Conservation (phyloP, 2,113 vertebrate species). For the Myodes glareolus region DNA sequence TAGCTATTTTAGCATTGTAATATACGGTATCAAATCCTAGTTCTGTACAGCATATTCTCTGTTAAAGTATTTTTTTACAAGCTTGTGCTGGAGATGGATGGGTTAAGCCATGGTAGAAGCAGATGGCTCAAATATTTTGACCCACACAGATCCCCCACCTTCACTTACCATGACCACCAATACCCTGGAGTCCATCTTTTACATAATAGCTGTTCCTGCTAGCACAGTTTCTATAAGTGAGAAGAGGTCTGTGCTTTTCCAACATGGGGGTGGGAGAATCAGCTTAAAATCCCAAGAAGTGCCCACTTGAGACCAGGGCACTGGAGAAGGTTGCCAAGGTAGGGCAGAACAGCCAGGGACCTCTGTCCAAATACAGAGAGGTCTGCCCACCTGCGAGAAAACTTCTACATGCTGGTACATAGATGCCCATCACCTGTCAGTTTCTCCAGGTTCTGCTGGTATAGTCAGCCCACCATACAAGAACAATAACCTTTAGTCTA, state of each 20-base stretch:
- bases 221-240: not conserved
- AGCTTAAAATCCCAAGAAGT: not conserved
- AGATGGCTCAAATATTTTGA: not conserved
- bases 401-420: accelerated
- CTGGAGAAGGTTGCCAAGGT: not conserved
- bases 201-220: not conserved
- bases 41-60: constrained; percentile 84
- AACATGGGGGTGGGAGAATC: not conserved
- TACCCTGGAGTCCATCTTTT: not conserved
- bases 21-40: constrained; percentile 58
- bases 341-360: not conserved
- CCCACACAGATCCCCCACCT: not conserved
- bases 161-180: not conserved
- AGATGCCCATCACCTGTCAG: not conserved
- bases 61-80: constrained; percentile 89
- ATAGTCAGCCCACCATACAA: not conserved
- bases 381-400: not conserved
- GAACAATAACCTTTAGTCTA: not conserved
- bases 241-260: not conserved
- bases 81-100: constrained; percentile 76
- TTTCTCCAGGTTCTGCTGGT: not conserved
- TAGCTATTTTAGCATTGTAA: constrained; percentile 85
- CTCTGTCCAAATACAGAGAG: not conserved
- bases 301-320: not conserved
- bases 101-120: constrained; percentile 65